Evolutionary conservation across 1,140 invertebrate genomes (phyloP), one percentile per base, ranked within the genome.

Genomic region (Ips nitidus): DNA sequence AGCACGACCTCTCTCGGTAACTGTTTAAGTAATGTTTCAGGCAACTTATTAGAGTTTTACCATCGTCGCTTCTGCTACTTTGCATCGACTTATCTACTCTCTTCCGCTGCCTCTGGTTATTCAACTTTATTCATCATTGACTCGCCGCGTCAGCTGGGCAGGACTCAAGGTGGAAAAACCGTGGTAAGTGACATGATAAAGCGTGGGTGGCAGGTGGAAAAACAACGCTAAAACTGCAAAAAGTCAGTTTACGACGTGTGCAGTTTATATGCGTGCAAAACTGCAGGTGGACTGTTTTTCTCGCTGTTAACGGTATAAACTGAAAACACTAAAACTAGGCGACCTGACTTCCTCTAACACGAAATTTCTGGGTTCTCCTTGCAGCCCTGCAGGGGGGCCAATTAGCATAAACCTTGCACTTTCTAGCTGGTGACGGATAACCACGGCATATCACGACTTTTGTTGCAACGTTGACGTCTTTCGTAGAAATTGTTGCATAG

Each of bases 1-100:
- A 40, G 64, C 64, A 66, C 64, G 64, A 66, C 64, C 64, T 66
- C 64, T 61, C 39, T 38, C 52, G 53, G 42, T 66, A 66, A 66
- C 64, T 58, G 64, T 66, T 47, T 66, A 58, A 56, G 62, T 65
- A 65, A 55, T 56, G 52, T 65, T 65, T 56, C 56, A 65, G 40
- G 40, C 52, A 37, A 56, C 62, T 66, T 57, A 66, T 66, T 45
- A 58, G 55, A 66, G 55, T 66, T 66, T 66, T 66, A 36, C 53
- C 55, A 58, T 47, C 39, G 64, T 36, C 41, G 39, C n/a, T 52
- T 55, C 4, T 47, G 45, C n/a, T 55, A 50, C 45, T 6, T 50
- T 50, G 7, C 45, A 50, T 22, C 22, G 22, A 22, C 22, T 22
- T 22, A 22, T 22, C 22, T 22, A 22, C 22, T 22, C 22, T 22